phyloP scores from a whole-genome alignment of 2,888 invertebrate genomes.

The Pherbina coryleti region DNA sequence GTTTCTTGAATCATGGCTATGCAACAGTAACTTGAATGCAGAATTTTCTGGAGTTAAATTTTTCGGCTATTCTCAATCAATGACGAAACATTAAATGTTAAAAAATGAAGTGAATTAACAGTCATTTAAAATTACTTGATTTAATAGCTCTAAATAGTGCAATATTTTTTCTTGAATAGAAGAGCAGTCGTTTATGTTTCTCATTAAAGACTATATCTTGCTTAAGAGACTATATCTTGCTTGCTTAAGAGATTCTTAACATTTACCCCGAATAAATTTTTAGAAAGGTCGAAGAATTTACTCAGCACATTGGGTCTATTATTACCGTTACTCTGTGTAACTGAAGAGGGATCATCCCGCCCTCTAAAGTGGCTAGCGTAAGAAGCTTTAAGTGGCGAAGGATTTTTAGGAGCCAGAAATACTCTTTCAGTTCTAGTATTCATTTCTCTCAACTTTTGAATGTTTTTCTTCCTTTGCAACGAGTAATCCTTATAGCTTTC shows the following conservation, averaged over 20 bases:
- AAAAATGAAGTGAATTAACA: not conserved
- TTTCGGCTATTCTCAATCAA: conserved; percentile 21
- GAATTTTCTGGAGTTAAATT: not conserved
- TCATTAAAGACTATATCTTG: not conserved
- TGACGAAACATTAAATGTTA: conserved; percentile 6
- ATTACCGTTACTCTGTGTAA: not conserved
- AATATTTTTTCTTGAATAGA: not conserved
- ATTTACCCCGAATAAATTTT: not conserved
- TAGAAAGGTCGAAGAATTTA: not conserved
- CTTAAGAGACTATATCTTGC: not conserved
- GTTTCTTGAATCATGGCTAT: not conserved
- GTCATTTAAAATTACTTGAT: conserved; percentile 2
- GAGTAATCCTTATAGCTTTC: not conserved
- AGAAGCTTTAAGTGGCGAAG: not conserved
- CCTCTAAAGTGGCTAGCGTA: not conserved
- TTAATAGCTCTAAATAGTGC: not conserved
- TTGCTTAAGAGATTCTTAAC: not conserved
- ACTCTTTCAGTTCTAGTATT: not conserved
- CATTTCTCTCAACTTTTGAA: not conserved
- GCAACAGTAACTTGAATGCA: not conserved
- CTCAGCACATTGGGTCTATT: not conserved
- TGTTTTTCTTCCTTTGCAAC: not conserved
- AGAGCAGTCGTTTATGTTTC: not conserved
- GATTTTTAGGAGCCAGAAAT: not conserved
- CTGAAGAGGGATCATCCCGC: too few species aligned